These are phyloP conservation scores for Ceramica pisi DNA, from an alignment of 2,888 invertebrate genomes.

Conservation along the genomic window DNA sequence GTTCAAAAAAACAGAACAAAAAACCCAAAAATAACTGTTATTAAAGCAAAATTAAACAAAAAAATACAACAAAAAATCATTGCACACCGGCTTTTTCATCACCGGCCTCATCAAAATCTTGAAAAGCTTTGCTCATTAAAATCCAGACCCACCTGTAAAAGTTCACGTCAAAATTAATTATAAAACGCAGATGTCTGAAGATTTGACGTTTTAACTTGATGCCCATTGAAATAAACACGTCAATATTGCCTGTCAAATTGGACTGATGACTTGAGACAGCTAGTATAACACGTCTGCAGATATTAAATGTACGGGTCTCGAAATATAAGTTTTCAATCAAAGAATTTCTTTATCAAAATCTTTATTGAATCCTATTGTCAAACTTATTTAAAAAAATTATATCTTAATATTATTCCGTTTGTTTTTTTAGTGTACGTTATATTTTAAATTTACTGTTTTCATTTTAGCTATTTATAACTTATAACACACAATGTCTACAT, in stretches of 20 bases:
- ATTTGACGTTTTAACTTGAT: constrained; percentile 12
- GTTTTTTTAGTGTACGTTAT: too few species aligned
- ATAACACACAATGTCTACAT: too few species aligned
- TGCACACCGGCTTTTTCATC: constrained; percentile 18
- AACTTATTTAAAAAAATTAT: too few species aligned
- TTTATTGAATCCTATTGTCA: not conserved
- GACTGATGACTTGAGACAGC: not conserved
- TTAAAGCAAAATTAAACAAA: constrained; percentile 17
- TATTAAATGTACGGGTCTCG: not conserved
- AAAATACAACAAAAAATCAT: constrained; percentile 9
- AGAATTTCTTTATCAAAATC: not conserved
- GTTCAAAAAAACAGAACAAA: not conserved
- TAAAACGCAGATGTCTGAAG: not conserved
- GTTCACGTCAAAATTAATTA: constrained; percentile 13
- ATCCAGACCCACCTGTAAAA: constrained; percentile 12
- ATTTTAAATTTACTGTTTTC: too few species aligned
- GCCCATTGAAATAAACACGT: constrained; percentile 3
- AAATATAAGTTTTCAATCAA: not conserved
- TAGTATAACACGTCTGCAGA: not conserved
- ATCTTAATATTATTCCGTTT: too few species aligned
- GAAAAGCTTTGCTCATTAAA: constrained; percentile 30
- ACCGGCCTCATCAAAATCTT: constrained; percentile 26
- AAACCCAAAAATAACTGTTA: constrained; percentile 4
- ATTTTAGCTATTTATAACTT: too few species aligned
- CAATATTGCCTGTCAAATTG: not conserved